phyloP scores from a whole-genome alignment of 1,140 invertebrate species.

The Medauroidea extradentata region DNA sequence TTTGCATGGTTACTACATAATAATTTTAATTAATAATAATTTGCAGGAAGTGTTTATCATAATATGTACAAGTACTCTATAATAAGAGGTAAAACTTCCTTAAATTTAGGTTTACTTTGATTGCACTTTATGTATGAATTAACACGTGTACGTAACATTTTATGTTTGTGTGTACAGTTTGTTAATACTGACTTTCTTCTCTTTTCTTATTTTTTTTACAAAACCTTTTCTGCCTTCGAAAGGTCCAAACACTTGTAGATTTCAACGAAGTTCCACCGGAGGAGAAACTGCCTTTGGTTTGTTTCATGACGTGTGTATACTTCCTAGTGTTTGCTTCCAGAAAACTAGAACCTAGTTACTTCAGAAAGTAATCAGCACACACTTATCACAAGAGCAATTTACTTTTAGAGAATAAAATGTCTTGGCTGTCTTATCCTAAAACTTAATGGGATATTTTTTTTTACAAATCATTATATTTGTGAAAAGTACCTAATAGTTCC shows the following conservation, averaged over 20 bases:
- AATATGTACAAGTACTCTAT: neutral
- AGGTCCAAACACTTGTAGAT: slow-evolving; percentile 80
- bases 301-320: slow-evolving; percentile 18
- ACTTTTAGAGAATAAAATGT: no score
- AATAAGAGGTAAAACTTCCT: neutral
- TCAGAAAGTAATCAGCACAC: neutral
- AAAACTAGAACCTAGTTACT: slow-evolving; percentile 1
- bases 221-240: slow-evolving; percentile 36
- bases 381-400: no score
- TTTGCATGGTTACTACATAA: no score
- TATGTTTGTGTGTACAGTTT: neutral
- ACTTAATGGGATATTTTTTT: no score
- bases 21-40: no score
- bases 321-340: neutral
- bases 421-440: no score
- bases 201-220: slow-evolving; percentile 45
- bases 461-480: no score
- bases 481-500: no score
- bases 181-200: slow-evolving; percentile 17
- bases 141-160: no score
- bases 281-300: slow-evolving; percentile 86
- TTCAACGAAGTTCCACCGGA: slow-evolving; percentile 79
- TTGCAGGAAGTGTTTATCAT: neutral
- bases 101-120: no score
- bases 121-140: no score